Percentiles rank a stretch among this genome's conserved stretches.
Evolutionary conservation across 2,797 vertebrate genomes (phyloP).

Genomic region (Lagocephalus sceleratus): DNA sequence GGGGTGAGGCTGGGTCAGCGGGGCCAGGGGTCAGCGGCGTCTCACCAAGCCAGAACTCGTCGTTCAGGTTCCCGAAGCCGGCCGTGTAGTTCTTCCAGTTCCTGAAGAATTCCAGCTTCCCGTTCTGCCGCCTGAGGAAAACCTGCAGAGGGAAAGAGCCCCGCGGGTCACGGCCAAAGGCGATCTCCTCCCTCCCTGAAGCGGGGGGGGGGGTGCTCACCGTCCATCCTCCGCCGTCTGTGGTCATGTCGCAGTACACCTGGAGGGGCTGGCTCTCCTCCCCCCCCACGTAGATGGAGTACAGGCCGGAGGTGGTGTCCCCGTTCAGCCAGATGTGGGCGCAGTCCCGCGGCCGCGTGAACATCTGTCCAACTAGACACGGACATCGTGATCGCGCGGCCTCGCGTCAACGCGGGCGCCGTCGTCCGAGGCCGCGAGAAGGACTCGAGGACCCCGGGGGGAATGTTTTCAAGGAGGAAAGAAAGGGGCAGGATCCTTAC

Average conservation of each 20-base stretch:
- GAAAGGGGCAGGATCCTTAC: constrained; percentile 65
- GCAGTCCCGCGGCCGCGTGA: constrained; percentile 84
- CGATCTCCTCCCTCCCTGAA: too few species aligned
- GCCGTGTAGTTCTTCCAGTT: constrained; percentile 90
- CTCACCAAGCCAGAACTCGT: constrained; percentile 95
- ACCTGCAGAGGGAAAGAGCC: constrained; percentile 72
- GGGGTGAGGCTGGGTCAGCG: neutral
- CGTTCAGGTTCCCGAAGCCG: constrained; percentile 86
- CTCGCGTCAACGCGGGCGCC: neutral
- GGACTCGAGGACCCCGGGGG: neutral
- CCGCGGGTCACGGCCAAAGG: constrained; percentile 1
- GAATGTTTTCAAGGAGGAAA: constrained; percentile 5
- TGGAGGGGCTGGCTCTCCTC: constrained; percentile 80
- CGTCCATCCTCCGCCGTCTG: constrained; percentile 91
- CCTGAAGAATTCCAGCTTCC: constrained; percentile 87
- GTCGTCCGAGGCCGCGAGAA: neutral
- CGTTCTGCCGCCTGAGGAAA: constrained; percentile 87
- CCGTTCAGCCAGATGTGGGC: constrained; percentile 89
- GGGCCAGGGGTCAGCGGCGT: neutral
- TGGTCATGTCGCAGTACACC: constrained; percentile 93
- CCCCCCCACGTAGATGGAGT: constrained; percentile 84
- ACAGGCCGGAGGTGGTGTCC: constrained; percentile 82
- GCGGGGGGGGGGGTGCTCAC: constrained; percentile 77
- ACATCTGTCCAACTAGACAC: constrained; percentile 79
- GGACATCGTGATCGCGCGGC: constrained; percentile 1